A percentile compares a stretch with the other conserved stretches of the same genome.
These are phyloP conservation scores for Campoletis raptor DNA, from an alignment of 2,888 invertebrate genomes.

Conservation along the genomic window DNA sequence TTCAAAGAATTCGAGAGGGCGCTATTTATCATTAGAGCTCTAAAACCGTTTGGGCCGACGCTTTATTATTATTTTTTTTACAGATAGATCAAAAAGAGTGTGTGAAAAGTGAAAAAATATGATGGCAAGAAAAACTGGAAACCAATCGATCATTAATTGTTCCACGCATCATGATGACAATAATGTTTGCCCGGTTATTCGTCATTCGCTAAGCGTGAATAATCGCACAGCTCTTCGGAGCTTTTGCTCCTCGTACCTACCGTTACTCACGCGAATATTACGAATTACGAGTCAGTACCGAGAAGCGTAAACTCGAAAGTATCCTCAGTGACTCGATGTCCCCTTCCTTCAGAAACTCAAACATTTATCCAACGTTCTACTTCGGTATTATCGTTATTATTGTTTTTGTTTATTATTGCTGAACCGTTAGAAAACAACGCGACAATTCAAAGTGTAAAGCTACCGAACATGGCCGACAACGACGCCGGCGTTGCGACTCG, in stretches of 20 bases:
- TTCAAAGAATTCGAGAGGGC: not conserved
- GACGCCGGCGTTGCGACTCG: conserved; percentile 52
- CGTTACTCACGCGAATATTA: conserved; percentile 12
- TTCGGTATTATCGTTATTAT: conserved; percentile 5
- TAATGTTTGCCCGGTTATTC: conserved; percentile 19
- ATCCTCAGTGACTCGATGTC: not conserved
- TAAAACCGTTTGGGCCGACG: not conserved
- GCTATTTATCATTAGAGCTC: not conserved
- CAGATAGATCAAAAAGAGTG: not conserved
- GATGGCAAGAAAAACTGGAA: not conserved
- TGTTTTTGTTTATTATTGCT: conserved; percentile 25
- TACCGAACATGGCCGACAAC: conserved; percentile 55
- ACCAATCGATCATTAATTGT: conserved; percentile 16
- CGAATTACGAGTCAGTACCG: conserved; percentile 15
- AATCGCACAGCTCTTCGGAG: conserved; percentile 22
- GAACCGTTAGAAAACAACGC: conserved; percentile 17
- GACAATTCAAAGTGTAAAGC: conserved; percentile 1
- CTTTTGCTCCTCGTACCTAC: conserved; percentile 12
- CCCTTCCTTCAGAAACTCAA: not conserved
- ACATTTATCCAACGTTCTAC: not conserved
- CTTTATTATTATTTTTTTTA: not conserved
- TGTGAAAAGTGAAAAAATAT: not conserved
- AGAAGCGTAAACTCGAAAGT: conserved; percentile 1
- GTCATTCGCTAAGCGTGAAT: conserved; percentile 38
- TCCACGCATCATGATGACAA: conserved; percentile 8